Conservation (phyloP, 2,113 vertebrate species). For the Athene noctua region DNA sequence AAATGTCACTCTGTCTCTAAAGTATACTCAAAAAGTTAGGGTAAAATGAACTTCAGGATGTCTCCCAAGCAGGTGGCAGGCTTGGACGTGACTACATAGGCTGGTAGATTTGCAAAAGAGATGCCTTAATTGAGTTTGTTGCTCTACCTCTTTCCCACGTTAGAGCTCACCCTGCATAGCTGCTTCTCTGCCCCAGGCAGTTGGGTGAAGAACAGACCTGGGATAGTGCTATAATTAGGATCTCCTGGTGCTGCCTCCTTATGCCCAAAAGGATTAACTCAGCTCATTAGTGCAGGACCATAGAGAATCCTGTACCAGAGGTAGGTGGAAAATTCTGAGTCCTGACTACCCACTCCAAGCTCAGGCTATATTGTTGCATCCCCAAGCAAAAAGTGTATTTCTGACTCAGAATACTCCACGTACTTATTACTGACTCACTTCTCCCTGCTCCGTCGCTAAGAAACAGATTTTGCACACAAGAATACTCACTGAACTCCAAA, state of each 20-base stretch:
- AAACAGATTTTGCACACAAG: conserved; percentile 20
- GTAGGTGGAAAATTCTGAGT: not conserved
- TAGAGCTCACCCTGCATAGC: not conserved
- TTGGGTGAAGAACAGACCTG: not conserved
- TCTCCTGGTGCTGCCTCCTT: not conserved
- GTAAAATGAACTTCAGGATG: not conserved
- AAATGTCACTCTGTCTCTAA: not conserved
- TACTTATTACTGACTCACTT: not conserved
- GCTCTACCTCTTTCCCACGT: not conserved
- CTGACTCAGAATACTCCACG: not conserved
- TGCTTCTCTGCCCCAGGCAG: not conserved
- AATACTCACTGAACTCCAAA: not conserved
- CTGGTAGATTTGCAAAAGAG: not conserved
- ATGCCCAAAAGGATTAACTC: not conserved
- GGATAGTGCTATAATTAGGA: not conserved
- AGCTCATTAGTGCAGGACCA: not conserved
- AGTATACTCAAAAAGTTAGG: not conserved
- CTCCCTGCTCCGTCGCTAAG: conserved; percentile 4
- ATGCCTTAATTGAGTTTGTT: not conserved
- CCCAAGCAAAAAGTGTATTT: not conserved
- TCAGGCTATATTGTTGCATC: not conserved
- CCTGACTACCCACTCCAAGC: not conserved
- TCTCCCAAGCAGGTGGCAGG: not conserved
- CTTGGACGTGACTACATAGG: not conserved
- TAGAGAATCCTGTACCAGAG: not conserved